Evolutionary conservation across 2,888 invertebrate species (phyloP).

Genomic region (Pseudolycoriella hygida): DNA sequence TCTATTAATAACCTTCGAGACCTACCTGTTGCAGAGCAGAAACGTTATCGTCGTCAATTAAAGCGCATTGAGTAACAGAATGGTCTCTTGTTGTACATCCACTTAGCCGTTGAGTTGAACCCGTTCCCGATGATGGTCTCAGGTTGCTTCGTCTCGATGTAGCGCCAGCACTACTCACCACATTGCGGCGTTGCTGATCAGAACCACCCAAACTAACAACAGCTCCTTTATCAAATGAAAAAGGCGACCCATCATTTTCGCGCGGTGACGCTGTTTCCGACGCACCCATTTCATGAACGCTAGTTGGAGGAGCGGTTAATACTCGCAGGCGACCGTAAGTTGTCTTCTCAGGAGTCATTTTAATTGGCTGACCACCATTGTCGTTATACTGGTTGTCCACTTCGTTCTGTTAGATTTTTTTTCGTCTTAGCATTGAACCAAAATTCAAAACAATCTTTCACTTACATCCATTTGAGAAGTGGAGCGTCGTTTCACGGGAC

Average conservation of each 20-base stretch:
- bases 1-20: background rate
- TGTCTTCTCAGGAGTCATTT: constrained; percentile 33
- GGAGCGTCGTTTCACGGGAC: constrained; percentile 14
- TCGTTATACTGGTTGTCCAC: constrained; percentile 12
- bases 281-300: constrained; percentile 28
- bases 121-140: constrained; percentile 17
- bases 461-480: constrained; percentile 14
- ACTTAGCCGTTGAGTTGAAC: constrained; percentile 16
- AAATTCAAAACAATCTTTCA: background rate
- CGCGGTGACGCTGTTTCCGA: constrained; percentile 20
- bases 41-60: constrained; percentile 85
- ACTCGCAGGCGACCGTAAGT: constrained; percentile 57
- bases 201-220: constrained; percentile 8
- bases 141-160: constrained; percentile 21
- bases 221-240: constrained; percentile 16
- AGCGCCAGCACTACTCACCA: constrained; percentile 8
- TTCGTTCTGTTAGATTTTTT: constrained; percentile 7
- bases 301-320: constrained; percentile 43
- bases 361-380: constrained; percentile 8
- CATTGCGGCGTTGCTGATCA: constrained; percentile 5
- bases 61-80: constrained; percentile 76
- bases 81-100: constrained; percentile 47
- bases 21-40: constrained; percentile 62
- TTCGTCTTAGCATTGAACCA: background rate
- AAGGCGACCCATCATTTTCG: constrained; percentile 17